These are phyloP conservation scores for Campylomormyrus tamandua DNA, from an alignment of 2,113 vertebrate species.

Conservation along the genomic window DNA sequence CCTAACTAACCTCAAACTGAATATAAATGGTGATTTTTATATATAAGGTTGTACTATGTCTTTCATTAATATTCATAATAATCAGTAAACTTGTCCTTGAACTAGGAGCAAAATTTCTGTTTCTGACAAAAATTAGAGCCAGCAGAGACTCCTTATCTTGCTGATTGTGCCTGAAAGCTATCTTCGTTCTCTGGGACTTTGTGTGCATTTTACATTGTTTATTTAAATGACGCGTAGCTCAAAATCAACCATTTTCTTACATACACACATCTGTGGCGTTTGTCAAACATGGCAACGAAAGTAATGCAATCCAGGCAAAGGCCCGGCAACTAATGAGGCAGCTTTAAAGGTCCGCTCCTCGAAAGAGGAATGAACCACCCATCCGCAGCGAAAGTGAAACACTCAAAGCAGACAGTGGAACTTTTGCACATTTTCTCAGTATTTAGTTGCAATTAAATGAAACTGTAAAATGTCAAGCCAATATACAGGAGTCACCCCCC, in stretches of 20 bases:
- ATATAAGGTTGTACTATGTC: neutral
- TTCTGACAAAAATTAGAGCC: neutral
- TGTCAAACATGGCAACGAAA: conserved; percentile 29
- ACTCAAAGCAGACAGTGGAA: neutral
- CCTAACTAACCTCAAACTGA: neutral
- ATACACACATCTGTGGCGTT: conserved; percentile 18
- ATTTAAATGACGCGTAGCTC: conserved; percentile 16
- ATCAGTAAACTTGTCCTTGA: neutral
- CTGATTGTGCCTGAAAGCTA: neutral
- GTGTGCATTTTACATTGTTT: conserved; percentile 14
- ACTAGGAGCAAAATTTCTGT: neutral
- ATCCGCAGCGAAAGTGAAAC: neutral
- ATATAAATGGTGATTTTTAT: neutral
- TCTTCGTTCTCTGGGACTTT: neutral
- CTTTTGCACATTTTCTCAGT: neutral
- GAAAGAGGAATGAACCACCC: neutral
- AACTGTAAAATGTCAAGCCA: neutral
- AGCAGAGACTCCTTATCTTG: neutral
- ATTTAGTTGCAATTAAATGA: neutral
- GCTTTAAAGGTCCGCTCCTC: conserved; percentile 18
- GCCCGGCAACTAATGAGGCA: conserved; percentile 4
- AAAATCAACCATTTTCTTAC: conserved; percentile 21
- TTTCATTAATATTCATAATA: neutral
- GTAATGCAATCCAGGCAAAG: conserved; percentile 25
- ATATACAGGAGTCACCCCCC: neutral